phyloP scores from a whole-genome alignment of 2,797 vertebrate genomes.

The Halcyon badia region DNA sequence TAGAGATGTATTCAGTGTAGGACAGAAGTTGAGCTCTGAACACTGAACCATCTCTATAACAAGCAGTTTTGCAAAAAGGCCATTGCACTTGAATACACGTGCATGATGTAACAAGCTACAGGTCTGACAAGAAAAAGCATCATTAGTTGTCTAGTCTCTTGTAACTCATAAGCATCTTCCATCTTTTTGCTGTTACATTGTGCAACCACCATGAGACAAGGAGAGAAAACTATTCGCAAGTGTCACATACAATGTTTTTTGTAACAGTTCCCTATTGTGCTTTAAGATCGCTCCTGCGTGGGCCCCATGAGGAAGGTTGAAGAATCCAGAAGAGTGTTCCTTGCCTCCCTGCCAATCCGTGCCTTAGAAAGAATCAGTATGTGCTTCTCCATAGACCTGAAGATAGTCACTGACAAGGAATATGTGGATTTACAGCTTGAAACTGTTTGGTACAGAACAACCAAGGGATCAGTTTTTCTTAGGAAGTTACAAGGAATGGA shows the following conservation, averaged over 20 bases:
- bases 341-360: not conserved
- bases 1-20: not conserved
- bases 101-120: not conserved
- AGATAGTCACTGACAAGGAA: not conserved
- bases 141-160: not conserved
- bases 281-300: not conserved
- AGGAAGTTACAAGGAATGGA: not conserved
- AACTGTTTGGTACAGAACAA: not conserved
- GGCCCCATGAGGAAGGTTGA: not conserved
- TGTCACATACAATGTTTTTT: not conserved
- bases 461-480: constrained; percentile 14
- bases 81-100: not conserved
- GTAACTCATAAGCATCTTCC: not conserved
- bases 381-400: not conserved
- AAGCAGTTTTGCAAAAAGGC: not conserved
- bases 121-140: not conserved
- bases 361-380: not conserved
- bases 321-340: not conserved
- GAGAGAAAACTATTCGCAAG: not conserved
- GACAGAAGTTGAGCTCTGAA: not conserved
- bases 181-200: not conserved
- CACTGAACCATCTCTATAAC: not conserved
- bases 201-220: not conserved
- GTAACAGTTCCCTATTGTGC: not conserved
- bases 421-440: not conserved